Evolutionary conservation across 2,797 vertebrate species (phyloP).

Genomic region (Tapirus indicus): DNA sequence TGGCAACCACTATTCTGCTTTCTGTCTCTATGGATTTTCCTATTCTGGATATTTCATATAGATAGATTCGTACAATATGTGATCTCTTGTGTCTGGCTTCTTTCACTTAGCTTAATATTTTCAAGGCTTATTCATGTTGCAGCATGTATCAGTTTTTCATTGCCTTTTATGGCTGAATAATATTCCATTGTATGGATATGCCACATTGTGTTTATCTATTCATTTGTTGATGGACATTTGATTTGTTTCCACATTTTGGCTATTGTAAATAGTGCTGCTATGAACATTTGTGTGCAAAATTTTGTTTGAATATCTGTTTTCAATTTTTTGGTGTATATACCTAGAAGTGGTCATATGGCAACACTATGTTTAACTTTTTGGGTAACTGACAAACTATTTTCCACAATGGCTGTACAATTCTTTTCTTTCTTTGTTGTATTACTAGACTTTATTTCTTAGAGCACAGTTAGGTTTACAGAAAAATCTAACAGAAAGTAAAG

Average conservation of each 20-base stretch:
- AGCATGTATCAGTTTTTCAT: neutral
- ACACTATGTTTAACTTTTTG: neutral
- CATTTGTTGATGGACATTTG: neutral
- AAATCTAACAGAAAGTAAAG: neutral
- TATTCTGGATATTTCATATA: neutral
- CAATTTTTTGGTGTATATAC: neutral
- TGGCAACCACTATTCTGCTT: neutral
- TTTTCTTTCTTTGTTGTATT: neutral
- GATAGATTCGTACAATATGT: neutral
- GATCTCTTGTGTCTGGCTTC: neutral
- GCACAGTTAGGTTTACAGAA: neutral
- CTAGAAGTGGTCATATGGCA: neutral
- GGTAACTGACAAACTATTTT: neutral
- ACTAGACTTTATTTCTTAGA: neutral
- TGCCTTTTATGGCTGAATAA: neutral
- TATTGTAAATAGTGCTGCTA: neutral
- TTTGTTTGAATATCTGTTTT: neutral
- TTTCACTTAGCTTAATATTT: neutral
- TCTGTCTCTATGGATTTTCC: neutral
- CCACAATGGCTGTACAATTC: too few relatives aligned
- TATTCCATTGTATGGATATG: neutral
- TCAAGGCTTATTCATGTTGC: neutral
- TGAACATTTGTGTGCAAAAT: neutral
- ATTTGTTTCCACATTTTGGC: neutral
- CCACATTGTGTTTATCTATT: neutral